These are phyloP conservation scores for Otocyon megalotis DNA, from an alignment of 2,113 vertebrate genomes.

Conservation along the genomic window DNA sequence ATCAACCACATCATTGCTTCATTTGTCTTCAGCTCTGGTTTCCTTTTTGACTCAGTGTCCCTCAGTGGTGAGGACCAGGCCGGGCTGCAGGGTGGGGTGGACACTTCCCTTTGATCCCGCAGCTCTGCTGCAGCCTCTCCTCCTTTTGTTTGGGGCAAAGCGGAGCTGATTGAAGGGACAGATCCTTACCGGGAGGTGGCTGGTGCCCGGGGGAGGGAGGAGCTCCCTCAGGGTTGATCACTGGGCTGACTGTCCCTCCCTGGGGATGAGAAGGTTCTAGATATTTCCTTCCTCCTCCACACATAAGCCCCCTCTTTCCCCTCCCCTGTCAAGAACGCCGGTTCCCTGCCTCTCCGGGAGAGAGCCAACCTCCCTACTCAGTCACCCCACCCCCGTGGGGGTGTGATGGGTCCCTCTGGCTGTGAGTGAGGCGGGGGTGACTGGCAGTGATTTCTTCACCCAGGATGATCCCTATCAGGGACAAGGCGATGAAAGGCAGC, in stretches of 20 bases:
- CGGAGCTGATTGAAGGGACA: neutral
- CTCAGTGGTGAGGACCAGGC: neutral
- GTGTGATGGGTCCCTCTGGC: slow-evolving; percentile 62
- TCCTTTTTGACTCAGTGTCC: slow-evolving; percentile 22
- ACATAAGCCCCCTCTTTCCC: neutral
- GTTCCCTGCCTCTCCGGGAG: neutral
- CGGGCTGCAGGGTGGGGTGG: neutral
- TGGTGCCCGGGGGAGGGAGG: neutral
- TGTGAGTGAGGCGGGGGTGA: slow-evolving; percentile 73
- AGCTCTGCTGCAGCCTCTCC: neutral
- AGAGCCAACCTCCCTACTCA: neutral
- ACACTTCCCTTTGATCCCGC: slow-evolving; percentile 28
- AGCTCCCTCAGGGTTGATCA: neutral
- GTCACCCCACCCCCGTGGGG: neutral
- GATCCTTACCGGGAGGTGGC: neutral
- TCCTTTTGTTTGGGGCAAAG: slow-evolving; percentile 2
- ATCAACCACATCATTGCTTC: slow-evolving; percentile 64
- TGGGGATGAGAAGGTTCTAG: slow-evolving; percentile 11
- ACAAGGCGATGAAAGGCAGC: slow-evolving; percentile 82
- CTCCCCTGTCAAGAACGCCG: neutral
- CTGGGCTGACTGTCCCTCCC: neutral
- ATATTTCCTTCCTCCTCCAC: slow-evolving; percentile 30
- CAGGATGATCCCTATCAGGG: slow-evolving; percentile 77
- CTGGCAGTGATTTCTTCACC: slow-evolving; percentile 82
- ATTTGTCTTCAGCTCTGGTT: slow-evolving; percentile 54